Percentiles rank a stretch among this genome's conserved stretches.
Conservation (phyloP, 1,140 invertebrate genomes). For the Cotesia typhae region DNA sequence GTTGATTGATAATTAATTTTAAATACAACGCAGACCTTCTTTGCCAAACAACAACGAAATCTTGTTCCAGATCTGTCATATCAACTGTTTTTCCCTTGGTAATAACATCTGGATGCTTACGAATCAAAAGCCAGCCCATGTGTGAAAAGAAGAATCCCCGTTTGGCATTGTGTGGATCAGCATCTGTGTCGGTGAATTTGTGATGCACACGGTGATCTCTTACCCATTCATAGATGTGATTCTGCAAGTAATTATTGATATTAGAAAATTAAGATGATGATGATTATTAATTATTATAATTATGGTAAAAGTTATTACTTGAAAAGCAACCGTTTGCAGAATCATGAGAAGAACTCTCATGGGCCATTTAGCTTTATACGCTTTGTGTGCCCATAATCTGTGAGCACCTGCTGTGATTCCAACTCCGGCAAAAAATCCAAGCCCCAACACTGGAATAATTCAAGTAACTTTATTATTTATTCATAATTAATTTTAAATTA, state of each 20-base stretch:
- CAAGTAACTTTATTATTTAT: constrained; percentile 27
- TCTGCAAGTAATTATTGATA: constrained; percentile 54
- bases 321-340: constrained; percentile 81
- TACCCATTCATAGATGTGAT: constrained; percentile 80
- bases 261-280: neutral
- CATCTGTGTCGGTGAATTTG: constrained; percentile 91
- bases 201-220: constrained; percentile 91
- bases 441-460: constrained; percentile 48
- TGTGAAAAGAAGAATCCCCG: constrained; percentile 93
- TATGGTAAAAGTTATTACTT: constrained; percentile 67
- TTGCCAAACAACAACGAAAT: constrained; percentile 76
- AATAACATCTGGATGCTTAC: constrained; percentile 86
- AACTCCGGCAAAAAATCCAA: constrained; percentile 65
- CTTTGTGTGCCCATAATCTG: constrained; percentile 85
- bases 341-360: constrained; percentile 78
- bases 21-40: constrained; percentile 59
- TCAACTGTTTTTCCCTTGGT: constrained; percentile 82
- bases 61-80: constrained; percentile 79
- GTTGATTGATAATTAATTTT: neutral
- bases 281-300: neutral
- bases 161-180: constrained; percentile 88
- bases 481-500: constrained; percentile 21
- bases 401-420: constrained; percentile 91
- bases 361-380: constrained; percentile 87
- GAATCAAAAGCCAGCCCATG: constrained; percentile 88